Conservation (phyloP, 64 coral and sea anemone genomes). For the Astreopora myriophthalma region DNA sequence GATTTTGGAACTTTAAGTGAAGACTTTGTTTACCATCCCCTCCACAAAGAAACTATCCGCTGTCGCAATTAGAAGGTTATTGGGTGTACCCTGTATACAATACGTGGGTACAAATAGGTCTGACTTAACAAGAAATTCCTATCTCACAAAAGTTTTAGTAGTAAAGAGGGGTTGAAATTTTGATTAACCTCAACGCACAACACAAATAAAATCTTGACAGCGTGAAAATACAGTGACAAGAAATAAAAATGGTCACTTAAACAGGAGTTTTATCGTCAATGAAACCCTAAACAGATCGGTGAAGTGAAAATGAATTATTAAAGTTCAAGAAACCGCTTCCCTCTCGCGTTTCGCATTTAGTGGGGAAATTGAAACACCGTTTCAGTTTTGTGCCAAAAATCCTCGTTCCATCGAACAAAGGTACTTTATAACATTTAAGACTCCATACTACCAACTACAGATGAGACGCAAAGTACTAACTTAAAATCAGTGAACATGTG, state of each 20-base stretch:
- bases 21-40: conserved; percentile 2
- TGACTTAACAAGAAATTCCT: not conserved
- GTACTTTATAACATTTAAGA: not conserved
- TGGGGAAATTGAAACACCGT: not conserved
- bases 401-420: not conserved
- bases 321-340: conserved; percentile 23
- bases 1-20: not conserved
- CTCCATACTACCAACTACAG: not conserved
- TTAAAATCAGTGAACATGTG: not conserved
- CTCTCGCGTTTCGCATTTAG: not conserved
- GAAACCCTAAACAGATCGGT: conserved; percentile 29
- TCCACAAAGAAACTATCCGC: conserved; percentile 10
- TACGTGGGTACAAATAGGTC: not conserved
- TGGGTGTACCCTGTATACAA: not conserved
- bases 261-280: conserved; percentile 12
- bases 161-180: not conserved
- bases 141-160: not conserved
- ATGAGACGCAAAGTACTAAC: not conserved
- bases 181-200: not conserved
- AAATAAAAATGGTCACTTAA: not conserved
- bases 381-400: not conserved
- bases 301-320: conserved; percentile 28
- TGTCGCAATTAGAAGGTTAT: not conserved
- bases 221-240: not conserved
- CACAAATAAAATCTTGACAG: not conserved